phyloP scores from a whole-genome alignment of 2,113 vertebrate genomes.

The Cheirogaleus medius region DNA sequence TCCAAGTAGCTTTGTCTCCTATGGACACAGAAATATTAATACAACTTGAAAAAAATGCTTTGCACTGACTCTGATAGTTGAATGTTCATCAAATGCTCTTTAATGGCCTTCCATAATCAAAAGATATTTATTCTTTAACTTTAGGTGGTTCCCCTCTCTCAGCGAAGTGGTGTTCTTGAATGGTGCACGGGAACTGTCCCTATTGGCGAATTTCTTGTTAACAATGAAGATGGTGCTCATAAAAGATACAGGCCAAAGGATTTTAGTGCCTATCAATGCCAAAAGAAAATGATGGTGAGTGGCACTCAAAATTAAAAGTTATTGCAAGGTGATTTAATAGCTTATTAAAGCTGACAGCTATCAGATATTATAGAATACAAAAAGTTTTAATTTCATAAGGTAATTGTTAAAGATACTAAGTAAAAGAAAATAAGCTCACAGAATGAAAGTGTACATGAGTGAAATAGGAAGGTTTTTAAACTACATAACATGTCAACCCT shows the following conservation, averaged over 20 bases:
- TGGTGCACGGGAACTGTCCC: conserved; percentile 97
- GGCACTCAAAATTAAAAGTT: background rate
- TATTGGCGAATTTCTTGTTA: conserved; percentile 94
- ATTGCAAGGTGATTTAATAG: background rate
- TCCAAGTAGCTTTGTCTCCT: background rate
- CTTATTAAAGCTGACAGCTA: background rate
- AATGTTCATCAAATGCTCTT: background rate
- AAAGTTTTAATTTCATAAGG: background rate
- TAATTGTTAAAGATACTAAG: background rate
- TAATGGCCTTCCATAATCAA: background rate
- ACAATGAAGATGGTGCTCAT: conserved; percentile 91
- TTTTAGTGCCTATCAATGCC: conserved; percentile 85
- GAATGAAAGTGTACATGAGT: background rate
- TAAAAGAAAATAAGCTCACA: background rate
- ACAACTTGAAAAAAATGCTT: background rate
- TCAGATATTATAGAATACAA: background rate
- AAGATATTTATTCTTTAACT: background rate
- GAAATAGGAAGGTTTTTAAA: background rate
- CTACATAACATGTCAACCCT: background rate
- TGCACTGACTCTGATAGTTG: background rate
- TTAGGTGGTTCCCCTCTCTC: conserved; percentile 97
- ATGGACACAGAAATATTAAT: background rate
- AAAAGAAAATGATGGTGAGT: conserved; percentile 92
- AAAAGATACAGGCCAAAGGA: conserved; percentile 93
- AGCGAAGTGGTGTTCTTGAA: conserved; percentile 96